Evolutionary conservation across 1,140 invertebrate genomes (phyloP).

Genomic region (Procambarus virginalis): DNA sequence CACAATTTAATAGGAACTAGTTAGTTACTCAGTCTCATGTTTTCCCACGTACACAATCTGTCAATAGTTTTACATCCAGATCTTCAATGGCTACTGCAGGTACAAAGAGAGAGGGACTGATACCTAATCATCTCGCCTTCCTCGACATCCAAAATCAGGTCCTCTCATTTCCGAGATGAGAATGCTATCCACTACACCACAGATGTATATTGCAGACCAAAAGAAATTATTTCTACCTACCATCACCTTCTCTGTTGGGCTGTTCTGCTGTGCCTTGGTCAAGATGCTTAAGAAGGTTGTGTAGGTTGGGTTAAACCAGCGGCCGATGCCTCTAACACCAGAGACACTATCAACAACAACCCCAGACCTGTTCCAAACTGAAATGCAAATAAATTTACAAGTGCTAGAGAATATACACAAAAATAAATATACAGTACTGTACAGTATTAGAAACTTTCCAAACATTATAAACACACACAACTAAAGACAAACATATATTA

Average conservation of each 20-base stretch:
- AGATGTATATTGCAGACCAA: neutral
- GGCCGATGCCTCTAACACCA: constrained; percentile 79
- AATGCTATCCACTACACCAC: neutral
- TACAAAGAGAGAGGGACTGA: too few species aligned
- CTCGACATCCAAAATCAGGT: neutral
- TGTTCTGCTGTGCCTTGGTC: constrained; percentile 76
- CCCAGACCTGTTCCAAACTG: constrained; percentile 46
- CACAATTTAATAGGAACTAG: too few species aligned
- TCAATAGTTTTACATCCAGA: too few species aligned
- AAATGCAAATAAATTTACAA: neutral
- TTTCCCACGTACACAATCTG: too few species aligned
- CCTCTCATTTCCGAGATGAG: neutral
- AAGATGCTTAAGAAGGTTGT: constrained; percentile 83
- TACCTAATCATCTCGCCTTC: neutral
- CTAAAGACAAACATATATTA: neutral
- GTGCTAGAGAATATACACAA: too few species aligned
- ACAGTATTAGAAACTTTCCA: too few species aligned
- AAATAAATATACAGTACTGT: too few species aligned
- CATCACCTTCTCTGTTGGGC: constrained; percentile 72
- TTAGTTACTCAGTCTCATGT: too few species aligned
- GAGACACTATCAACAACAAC: constrained; percentile 41
- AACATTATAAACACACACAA: neutral
- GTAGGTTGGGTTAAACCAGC: constrained; percentile 84
- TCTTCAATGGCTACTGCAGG: too few species aligned
- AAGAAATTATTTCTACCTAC: neutral